Evolutionary conservation across 2,113 vertebrate genomes (phyloP).

Genomic region (Australoheros scitulus): DNA sequence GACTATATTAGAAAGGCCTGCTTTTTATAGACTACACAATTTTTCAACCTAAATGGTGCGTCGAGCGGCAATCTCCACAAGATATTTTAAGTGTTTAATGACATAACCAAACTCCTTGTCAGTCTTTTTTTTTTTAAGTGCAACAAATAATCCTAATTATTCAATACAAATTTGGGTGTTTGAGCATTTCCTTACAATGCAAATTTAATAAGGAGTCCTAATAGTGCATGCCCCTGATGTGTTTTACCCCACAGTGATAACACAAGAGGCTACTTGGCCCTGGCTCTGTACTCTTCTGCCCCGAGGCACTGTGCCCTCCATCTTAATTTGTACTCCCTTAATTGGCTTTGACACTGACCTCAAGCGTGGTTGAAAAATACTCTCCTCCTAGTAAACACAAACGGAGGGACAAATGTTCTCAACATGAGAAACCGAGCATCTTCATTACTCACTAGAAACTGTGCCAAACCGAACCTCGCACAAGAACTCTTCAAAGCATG

Average conservation of each 20-base stretch:
- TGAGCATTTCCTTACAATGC: constrained; percentile 28
- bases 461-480: constrained; percentile 41
- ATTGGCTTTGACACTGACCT: constrained; percentile 76
- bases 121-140: neutral
- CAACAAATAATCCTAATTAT: neutral
- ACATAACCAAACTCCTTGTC: neutral
- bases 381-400: constrained; percentile 67
- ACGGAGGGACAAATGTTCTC: constrained; percentile 59
- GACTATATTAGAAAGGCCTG: constrained; percentile 8
- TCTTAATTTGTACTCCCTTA: constrained; percentile 75
- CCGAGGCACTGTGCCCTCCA: constrained; percentile 62
- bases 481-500: constrained; percentile 27
- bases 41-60: neutral
- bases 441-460: constrained; percentile 50
- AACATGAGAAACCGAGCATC: constrained; percentile 49
- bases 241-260: constrained; percentile 26
- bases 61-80: neutral
- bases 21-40: neutral
- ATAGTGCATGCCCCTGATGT: constrained; percentile 38
- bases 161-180: neutral
- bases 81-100: neutral
- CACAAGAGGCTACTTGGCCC: constrained; percentile 54
- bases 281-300: constrained; percentile 54
- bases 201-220: constrained; percentile 22
- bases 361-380: constrained; percentile 68